Percentiles rank a stretch among this genome's conserved stretches.
Evolutionary conservation across 2,113 vertebrate species (phyloP).

Genomic region (Ptychochromis oligacanthus): DNA sequence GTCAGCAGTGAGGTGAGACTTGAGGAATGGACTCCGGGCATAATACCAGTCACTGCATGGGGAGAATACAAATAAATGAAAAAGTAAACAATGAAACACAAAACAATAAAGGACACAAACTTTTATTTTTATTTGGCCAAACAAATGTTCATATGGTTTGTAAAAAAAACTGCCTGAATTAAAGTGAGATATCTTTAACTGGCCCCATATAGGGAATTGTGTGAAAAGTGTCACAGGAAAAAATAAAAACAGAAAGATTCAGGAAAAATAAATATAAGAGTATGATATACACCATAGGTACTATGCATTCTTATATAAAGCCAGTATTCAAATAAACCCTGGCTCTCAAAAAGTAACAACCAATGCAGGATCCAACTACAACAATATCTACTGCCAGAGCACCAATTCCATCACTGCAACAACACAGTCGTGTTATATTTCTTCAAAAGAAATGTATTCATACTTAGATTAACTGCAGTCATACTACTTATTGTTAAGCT

Average conservation of each 20-base stretch:
- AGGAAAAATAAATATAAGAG: background rate
- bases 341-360: background rate
- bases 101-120: background rate
- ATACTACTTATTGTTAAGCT: too few relatives aligned
- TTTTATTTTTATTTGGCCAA: too few relatives aligned
- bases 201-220: too few relatives aligned
- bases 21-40: constrained; percentile 92
- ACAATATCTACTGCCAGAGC: background rate
- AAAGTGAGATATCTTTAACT: background rate
- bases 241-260: background rate
- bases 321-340: too few relatives aligned
- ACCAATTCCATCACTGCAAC: background rate
- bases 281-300: background rate
- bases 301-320: too few relatives aligned
- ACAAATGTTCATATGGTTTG: background rate
- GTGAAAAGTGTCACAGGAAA: too few relatives aligned
- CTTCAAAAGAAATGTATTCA: too few relatives aligned
- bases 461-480: too few relatives aligned
- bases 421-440: background rate
- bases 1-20: constrained; percentile 87
- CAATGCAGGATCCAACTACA: background rate
- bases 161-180: background rate
- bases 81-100: background rate
- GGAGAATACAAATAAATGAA: constrained; percentile 12
- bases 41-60: constrained; percentile 95